phyloP scores from a whole-genome alignment of 2,113 vertebrate genomes.

The Gallinago undulata region DNA sequence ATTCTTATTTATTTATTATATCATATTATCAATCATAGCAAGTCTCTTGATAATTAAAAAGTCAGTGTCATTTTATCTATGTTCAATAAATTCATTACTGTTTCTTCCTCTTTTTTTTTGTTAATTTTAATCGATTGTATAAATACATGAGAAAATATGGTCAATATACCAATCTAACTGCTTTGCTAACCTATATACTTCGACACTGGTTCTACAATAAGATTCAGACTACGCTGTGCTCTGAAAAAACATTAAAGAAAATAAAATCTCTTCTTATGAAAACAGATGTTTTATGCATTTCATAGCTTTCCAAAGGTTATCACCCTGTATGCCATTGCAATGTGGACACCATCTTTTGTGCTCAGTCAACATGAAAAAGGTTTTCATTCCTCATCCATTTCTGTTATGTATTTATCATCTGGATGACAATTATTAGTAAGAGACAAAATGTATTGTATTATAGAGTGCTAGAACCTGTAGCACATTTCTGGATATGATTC shows the following conservation, averaged over 20 bases:
- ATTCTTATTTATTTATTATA: neutral
- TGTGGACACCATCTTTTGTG: neutral
- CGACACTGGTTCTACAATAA: neutral
- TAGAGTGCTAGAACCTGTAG: neutral
- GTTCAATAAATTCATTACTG: neutral
- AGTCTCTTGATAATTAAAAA: neutral
- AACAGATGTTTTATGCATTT: neutral
- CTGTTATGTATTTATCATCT: neutral
- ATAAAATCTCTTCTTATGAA: neutral
- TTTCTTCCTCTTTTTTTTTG: neutral
- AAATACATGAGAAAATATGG: neutral
- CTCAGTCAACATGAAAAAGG: neutral
- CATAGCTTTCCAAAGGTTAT: neutral
- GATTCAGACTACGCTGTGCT: neutral
- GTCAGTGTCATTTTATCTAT: neutral
- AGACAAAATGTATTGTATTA: neutral
- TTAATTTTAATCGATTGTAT: neutral
- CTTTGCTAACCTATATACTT: neutral
- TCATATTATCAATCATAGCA: neutral
- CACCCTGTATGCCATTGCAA: neutral
- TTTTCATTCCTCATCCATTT: neutral
- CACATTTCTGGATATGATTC: neutral
- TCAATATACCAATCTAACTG: neutral
- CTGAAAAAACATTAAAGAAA: neutral
- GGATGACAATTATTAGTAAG: neutral